Evolutionary conservation across 2,113 vertebrate species (phyloP), one percentile per base, ranked within the genome.

Genomic region (Notarius quadriscutis): DNA sequence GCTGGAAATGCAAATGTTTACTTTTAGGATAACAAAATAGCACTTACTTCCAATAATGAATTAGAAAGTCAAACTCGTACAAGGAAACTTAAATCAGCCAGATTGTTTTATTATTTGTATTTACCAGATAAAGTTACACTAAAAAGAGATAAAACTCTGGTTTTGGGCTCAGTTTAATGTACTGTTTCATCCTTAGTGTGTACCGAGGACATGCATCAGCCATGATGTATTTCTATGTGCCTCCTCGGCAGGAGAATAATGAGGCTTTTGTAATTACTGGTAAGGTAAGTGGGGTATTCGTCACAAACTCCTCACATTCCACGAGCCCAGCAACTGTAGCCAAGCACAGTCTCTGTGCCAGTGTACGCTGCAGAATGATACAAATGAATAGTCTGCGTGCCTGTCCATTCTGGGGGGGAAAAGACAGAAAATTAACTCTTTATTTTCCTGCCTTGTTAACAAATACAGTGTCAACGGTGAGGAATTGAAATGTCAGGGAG

Each of bases 211-310:
- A 80, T 72, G 34, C 30, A 77, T 51, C 7, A 81, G 85, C 60
- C 77, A 48, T 55, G 78, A 58, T 71, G 87, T 55, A 75, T 74
- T 86, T 80, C 62, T 69, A 34, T 86, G 20, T 81, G 85, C 77
- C 55, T n/a, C 20, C 34, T 17, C 58, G 60, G 83, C 69, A 78
- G 71, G 81, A 88, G 88, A 89, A 89, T 86, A 88, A 90, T 72
- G 78, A 77, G 86, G 62, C 84, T 84, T 87, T 86, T 87, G 89
- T 88, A 88, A 90, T 89, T 84, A 89, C 89, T 88, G 83, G 84
- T 77, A 88, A 88, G 87, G 77, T 90, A 91, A 91, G 88, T 88
- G 86, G 89, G 84, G 89, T 88, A 91, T 91, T 91, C 84, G 88
- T 91, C 91, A 89, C 71, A 30, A 90, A 83, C 62, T 77, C 88